Percentiles rank a stretch among this genome's conserved stretches.
phyloP scores from a whole-genome alignment of 2,113 vertebrate genomes.

The Microtus montanus region DNA sequence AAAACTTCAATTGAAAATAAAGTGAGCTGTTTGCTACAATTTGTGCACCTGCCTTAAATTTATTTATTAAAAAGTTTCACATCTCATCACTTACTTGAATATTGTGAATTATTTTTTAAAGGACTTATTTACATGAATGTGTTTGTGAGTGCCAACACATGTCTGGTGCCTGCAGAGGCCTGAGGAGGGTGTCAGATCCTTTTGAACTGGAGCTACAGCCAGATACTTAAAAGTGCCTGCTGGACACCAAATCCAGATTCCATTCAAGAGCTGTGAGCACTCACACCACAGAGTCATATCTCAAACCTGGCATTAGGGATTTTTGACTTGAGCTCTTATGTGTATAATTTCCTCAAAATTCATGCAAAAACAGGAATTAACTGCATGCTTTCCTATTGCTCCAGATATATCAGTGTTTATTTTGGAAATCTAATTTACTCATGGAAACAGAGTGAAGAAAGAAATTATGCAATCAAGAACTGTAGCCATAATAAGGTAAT shows the following conservation, averaged over 20 bases:
- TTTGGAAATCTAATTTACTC: not conserved
- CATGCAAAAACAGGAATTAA: not conserved
- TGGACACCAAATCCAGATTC: not conserved
- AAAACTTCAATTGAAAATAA: slow-evolving; percentile 12
- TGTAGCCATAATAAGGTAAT: not conserved
- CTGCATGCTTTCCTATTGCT: not conserved
- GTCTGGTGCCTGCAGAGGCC: not conserved
- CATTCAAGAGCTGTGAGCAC: not conserved
- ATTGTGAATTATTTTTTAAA: not conserved
- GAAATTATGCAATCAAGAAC: not conserved
- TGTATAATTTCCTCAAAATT: not conserved
- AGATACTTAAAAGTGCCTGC: not conserved
- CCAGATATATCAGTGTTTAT: not conserved
- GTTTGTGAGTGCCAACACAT: not conserved
- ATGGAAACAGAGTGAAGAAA: not conserved
- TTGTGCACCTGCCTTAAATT: not conserved
- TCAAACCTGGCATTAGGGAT: not conserved
- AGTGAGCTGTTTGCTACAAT: not conserved
- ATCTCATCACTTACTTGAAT: not conserved
- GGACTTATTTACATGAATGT: not conserved
- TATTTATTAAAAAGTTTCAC: not conserved
- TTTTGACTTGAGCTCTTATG: not conserved
- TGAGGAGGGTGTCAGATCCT: not conserved
- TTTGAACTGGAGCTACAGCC: not conserved
- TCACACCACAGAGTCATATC: not conserved